Base-by-base conservation (phyloP, 2,797 vertebrate genomes). In the Coregonus sp. region DNA sequence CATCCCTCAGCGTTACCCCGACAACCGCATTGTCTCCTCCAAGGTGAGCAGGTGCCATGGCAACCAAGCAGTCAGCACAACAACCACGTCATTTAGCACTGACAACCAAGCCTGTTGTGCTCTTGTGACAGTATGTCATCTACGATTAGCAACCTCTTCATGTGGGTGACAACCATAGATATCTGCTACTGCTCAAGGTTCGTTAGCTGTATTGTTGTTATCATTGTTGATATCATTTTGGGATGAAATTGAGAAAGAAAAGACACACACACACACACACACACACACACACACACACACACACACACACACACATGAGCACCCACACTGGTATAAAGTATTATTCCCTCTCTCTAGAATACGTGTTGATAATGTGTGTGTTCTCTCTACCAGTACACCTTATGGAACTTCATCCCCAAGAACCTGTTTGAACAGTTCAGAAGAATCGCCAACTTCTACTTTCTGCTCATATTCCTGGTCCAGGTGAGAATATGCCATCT, bases 371-470 rank as follows among this genome's bases (percentile, higher is more conserved):
- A 16, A 47, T 47, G 40, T 47, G 66, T 68, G 66, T 37, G 66
- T 68, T 88, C 74, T 81, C 9, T 76, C 54, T 74, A 79, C 52
- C 90, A 99, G 98, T 99, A 99, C 74, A 99, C 98, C 0, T 98
- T 97, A 87, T 99, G 98, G 98, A 99, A 97, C 94, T 99, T 99
- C 88, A 89, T 99, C 78, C 98, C 98, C 81, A 99, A 99, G 94
- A 99, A 99, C 87, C 85, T 99, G 84, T 99, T 99, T 89, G 98
- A 99, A 84, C 98, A 99, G 75, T 99, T 99, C 93, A 93, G 98
- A 94, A 97, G 98, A 95, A 97, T 99, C 81, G 98, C 98, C 35
- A 99, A 99, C 92, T 99, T 99, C 89, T 99, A 99, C 92, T 99
- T 99, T 88, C 93, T 99, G 86, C 96, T 98, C 73, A 99, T 99